Conservation (phyloP, 2,113 vertebrate species). For the Pseudorasbora parva region DNA sequence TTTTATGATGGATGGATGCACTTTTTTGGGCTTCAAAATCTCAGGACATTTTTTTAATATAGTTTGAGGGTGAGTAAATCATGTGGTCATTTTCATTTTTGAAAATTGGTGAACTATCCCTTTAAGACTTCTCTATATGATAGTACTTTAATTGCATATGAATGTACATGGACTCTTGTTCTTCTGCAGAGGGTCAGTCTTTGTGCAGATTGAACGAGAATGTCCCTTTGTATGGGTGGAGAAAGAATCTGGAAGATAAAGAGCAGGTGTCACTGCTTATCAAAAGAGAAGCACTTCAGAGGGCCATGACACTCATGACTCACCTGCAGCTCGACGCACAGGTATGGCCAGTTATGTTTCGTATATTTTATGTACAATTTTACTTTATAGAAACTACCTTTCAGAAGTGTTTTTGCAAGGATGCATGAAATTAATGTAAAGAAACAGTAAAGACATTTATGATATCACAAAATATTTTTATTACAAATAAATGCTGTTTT, state of each 20-base stretch:
- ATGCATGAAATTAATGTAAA: too few species aligned
- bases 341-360: background rate
- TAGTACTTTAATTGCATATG: background rate
- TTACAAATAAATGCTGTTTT: background rate
- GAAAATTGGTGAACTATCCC: too few species aligned
- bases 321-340: background rate
- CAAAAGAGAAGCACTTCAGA: conserved; percentile 6
- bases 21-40: too few species aligned
- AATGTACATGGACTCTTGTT: background rate
- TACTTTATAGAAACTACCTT: background rate
- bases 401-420: background rate
- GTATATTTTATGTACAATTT: background rate
- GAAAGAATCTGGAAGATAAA: conserved; percentile 25
- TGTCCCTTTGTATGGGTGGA: conserved; percentile 2
- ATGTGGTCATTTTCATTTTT: too few species aligned
- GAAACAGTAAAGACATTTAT: too few species aligned
- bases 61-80: too few species aligned
- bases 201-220: background rate
- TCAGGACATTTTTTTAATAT: too few species aligned
- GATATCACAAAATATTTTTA: background rate
- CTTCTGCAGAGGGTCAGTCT: conserved; percentile 25
- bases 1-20: too few species aligned
- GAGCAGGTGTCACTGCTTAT: background rate
- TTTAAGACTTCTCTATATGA: background rate
- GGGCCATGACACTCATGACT: background rate